Evolutionary conservation across 2,797 vertebrate species (phyloP).

Genomic region (Falco cherrug): DNA sequence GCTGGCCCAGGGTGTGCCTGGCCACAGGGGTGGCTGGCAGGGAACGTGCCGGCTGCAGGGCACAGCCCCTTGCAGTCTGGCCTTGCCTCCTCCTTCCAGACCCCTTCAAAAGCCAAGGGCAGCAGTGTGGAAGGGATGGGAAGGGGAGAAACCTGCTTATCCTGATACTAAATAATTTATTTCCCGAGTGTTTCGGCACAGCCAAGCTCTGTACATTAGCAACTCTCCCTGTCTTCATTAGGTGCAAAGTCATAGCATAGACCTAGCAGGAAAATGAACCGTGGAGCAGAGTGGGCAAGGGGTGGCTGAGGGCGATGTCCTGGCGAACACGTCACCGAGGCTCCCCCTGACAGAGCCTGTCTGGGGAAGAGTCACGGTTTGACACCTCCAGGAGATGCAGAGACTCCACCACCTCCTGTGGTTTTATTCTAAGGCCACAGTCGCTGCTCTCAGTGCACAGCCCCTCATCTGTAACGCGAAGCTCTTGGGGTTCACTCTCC

Average conservation of each 20-base stretch:
- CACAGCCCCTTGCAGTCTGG: neutral
- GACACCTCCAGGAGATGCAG: neutral
- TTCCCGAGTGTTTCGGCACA: neutral
- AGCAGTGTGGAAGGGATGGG: neutral
- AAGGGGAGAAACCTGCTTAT: neutral
- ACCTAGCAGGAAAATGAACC: neutral
- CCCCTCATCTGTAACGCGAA: neutral
- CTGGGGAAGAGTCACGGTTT: neutral
- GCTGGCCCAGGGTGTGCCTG: neutral
- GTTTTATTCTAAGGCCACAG: neutral
- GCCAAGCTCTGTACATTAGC: neutral
- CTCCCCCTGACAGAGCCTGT: neutral
- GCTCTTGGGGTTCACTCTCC: neutral
- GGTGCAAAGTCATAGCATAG: neutral
- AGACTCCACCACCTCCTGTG: accelerated
- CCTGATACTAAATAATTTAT: neutral
- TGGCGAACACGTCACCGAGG: accelerated
- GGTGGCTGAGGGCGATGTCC: neutral
- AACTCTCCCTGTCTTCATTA: neutral
- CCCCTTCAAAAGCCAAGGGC: neutral
- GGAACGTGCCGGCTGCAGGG: accelerated
- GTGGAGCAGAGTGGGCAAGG: neutral
- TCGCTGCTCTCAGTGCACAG: neutral
- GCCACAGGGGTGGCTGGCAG: neutral
- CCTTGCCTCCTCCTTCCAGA: neutral